phyloP scores from a whole-genome alignment of 2,113 vertebrate genomes.

The Sinocyclocheilus grahami region DNA sequence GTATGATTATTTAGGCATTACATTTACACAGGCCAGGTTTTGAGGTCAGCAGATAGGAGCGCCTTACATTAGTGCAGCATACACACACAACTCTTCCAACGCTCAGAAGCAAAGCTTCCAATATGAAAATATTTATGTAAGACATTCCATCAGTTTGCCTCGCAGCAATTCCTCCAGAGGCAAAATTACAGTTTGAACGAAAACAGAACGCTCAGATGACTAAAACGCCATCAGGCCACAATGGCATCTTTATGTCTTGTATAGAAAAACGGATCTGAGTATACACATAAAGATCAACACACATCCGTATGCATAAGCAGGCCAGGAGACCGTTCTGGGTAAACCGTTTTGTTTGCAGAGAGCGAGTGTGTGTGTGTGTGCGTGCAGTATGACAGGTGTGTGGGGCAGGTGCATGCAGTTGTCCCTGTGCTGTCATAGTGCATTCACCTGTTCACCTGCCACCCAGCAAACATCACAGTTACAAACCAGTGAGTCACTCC shows the following conservation, averaged over 20 bases:
- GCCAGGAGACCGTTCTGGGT: conserved; percentile 1
- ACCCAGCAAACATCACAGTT: conserved; percentile 48
- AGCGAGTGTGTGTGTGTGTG: conserved; percentile 49
- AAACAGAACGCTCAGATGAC: conserved; percentile 28
- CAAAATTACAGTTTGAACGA: conserved; percentile 39
- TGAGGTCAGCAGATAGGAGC: conserved; percentile 11
- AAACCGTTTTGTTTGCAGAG: conserved; percentile 66
- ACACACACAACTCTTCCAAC: conserved; percentile 11
- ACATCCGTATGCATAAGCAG: neutral
- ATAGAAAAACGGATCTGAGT: conserved; percentile 32
- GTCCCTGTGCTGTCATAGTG: conserved; percentile 61
- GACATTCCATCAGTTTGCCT: conserved; percentile 42
- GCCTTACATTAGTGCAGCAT: conserved; percentile 19
- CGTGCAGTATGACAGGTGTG: conserved; percentile 67
- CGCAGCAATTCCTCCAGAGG: conserved; percentile 12
- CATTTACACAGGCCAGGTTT: conserved; percentile 25
- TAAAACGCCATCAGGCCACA: conserved; percentile 20
- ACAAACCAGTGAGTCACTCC: conserved; percentile 22
- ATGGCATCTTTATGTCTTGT: conserved; percentile 44
- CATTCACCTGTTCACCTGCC: conserved; percentile 68
- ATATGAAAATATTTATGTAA: conserved; percentile 43
- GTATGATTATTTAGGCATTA: neutral
- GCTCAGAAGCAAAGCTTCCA: conserved; percentile 22
- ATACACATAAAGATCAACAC: conserved; percentile 16
- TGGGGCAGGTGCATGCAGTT: conserved; percentile 71